Conservation (phyloP, 1,140 invertebrate genomes). For the Papilio dardanus region DNA sequence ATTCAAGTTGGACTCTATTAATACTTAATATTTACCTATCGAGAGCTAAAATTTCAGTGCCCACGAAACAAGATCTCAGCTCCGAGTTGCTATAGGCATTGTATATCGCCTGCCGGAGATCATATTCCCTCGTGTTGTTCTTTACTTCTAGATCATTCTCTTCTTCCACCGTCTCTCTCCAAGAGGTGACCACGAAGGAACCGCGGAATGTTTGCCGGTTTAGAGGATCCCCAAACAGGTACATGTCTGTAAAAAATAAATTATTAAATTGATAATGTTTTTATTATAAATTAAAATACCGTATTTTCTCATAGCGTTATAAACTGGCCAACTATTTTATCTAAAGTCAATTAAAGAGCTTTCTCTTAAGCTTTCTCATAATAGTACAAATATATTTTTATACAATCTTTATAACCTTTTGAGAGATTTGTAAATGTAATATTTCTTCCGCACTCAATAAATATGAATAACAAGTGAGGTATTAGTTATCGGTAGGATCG, state of each 20-base stretch:
- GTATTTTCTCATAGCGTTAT: no score
- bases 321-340: no score
- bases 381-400: no score
- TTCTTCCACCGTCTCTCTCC: slow-evolving; percentile 58
- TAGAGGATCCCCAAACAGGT: slow-evolving; percentile 88
- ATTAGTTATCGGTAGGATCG: background rate
- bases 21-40: slow-evolving; percentile 87
- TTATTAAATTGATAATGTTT: background rate
- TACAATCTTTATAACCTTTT: background rate
- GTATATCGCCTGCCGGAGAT: slow-evolving; percentile 89
- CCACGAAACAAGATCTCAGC: slow-evolving; percentile 86
- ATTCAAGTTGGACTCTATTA: no score
- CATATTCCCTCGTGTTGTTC: slow-evolving; percentile 80
- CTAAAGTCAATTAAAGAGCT: no score
- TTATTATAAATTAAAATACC: no score
- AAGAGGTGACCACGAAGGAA: slow-evolving; percentile 87
- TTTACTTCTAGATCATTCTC: slow-evolving; percentile 70
- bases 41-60: slow-evolving; percentile 88
- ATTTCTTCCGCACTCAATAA: slow-evolving; percentile 9
- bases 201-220: slow-evolving; percentile 91
- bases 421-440: background rate
- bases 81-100: slow-evolving; percentile 88
- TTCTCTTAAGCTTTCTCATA: no score
- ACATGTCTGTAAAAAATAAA: slow-evolving; percentile 87
- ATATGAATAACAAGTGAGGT: background rate